Evolutionary conservation across 2,113 vertebrate genomes (phyloP).

Genomic region (Psettodes erumei): DNA sequence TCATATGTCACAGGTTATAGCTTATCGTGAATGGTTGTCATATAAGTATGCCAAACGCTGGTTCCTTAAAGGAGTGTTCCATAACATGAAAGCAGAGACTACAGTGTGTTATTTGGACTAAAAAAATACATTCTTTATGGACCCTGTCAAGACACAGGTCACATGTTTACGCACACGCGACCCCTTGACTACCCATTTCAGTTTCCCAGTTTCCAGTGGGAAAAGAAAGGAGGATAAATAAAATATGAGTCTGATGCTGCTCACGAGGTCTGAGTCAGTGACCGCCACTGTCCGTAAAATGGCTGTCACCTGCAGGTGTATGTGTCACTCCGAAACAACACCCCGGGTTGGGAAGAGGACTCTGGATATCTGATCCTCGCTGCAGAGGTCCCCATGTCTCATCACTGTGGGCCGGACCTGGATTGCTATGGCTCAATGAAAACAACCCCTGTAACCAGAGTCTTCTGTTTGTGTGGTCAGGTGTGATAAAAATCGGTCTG

Average conservation of each 20-base stretch:
- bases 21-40: too few species aligned
- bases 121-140: conserved; percentile 19
- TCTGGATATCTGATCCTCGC: conserved; percentile 70
- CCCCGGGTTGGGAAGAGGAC: conserved; percentile 40
- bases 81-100: conserved; percentile 11
- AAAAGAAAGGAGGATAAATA: conserved; percentile 57
- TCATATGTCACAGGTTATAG: background rate
- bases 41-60: conserved; percentile 1
- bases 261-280: conserved; percentile 39
- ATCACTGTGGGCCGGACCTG: conserved; percentile 47
- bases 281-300: conserved; percentile 50
- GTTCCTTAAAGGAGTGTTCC: conserved; percentile 11
- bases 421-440: conserved; percentile 70
- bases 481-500: conserved; percentile 77
- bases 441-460: conserved; percentile 81
- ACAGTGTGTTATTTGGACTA: background rate
- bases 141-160: background rate
- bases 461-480: conserved; percentile 72
- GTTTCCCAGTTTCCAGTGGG: conserved; percentile 19
- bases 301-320: conserved; percentile 50
- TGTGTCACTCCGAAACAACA: conserved; percentile 47
- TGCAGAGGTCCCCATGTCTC: conserved; percentile 30
- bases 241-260: conserved; percentile 38
- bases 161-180: conserved; percentile 9
- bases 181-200: conserved; percentile 1